Conservation (phyloP, 1,140 invertebrate genomes). For the Bombus polaris region DNA sequence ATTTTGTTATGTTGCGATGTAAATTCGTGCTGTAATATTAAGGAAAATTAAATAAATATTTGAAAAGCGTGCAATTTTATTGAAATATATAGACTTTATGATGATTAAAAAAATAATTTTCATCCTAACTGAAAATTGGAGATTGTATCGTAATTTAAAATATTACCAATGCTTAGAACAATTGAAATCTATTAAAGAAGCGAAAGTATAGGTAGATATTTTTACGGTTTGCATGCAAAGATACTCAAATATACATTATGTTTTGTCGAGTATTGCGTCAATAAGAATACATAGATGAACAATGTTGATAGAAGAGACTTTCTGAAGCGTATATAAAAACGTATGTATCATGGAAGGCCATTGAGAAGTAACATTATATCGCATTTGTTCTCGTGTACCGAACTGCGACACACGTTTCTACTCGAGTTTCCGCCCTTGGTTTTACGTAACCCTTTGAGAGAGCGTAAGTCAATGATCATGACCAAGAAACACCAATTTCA, state of each 20-base stretch:
- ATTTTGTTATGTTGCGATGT: too few species aligned
- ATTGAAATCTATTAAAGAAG: background rate
- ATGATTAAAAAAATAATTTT: background rate
- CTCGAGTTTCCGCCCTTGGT: slow-evolving; percentile 62
- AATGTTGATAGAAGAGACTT: slow-evolving; percentile 58
- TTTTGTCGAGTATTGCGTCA: slow-evolving; percentile 9
- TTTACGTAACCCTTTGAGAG: slow-evolving; percentile 33
- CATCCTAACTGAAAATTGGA: background rate
- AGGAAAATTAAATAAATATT: too few species aligned
- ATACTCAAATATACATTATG: background rate
- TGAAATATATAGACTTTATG: too few species aligned
- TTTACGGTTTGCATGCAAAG: background rate
- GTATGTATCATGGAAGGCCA: slow-evolving; percentile 55
- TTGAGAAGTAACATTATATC: slow-evolving; percentile 68
- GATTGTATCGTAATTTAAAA: background rate
- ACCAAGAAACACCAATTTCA: background rate
- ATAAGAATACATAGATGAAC: background rate
- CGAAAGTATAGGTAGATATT: background rate
- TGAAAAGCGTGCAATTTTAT: too few species aligned
- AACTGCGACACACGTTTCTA: slow-evolving; percentile 66
- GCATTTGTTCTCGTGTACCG: slow-evolving; percentile 66
- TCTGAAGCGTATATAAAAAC: slow-evolving; percentile 63
- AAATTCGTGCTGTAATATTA: too few species aligned
- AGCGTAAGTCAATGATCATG: background rate
- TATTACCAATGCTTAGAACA: background rate